phyloP scores from a whole-genome alignment of 2,797 vertebrate species.

The Enteromius unitaeniatus region DNA sequence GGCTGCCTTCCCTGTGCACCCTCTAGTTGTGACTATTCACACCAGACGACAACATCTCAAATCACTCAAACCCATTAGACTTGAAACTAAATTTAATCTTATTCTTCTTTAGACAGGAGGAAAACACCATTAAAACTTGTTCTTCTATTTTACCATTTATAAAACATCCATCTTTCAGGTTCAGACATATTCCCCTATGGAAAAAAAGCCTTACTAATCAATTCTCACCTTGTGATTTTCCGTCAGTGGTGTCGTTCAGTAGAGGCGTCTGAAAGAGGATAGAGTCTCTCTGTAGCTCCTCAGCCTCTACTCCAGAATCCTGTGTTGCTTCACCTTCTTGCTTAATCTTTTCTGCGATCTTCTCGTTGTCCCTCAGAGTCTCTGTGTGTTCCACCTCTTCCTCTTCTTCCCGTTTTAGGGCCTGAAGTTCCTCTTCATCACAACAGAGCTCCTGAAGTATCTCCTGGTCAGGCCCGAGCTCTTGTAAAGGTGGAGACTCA shows the following conservation, averaged over 20 bases:
- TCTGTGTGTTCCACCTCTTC: slow-evolving; percentile 13
- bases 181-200: not conserved
- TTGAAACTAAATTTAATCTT: not conserved
- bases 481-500: slow-evolving; percentile 62
- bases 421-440: slow-evolving; percentile 37
- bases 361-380: slow-evolving; percentile 1
- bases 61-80: not conserved
- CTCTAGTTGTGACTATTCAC: not conserved
- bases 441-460: slow-evolving; percentile 7
- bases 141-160: not conserved
- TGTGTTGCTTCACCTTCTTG: slow-evolving; percentile 50
- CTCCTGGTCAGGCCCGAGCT: not conserved
- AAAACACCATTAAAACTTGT: not conserved
- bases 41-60: not conserved
- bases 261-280: not conserved
- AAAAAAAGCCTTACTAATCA: not conserved
- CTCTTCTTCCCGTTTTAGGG: slow-evolving; percentile 8
- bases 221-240: slow-evolving; percentile 40
- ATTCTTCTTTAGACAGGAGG: not conserved
- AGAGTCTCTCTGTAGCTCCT: slow-evolving; percentile 25
- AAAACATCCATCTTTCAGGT: not conserved
- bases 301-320: slow-evolving; percentile 28
- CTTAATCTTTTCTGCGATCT: slow-evolving; percentile 61
- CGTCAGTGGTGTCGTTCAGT: not conserved
- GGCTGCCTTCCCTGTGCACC: slow-evolving; percentile 60